Evolutionary conservation across 2,113 vertebrate genomes (phyloP).

Genomic region (Ardeotis arabs): DNA sequence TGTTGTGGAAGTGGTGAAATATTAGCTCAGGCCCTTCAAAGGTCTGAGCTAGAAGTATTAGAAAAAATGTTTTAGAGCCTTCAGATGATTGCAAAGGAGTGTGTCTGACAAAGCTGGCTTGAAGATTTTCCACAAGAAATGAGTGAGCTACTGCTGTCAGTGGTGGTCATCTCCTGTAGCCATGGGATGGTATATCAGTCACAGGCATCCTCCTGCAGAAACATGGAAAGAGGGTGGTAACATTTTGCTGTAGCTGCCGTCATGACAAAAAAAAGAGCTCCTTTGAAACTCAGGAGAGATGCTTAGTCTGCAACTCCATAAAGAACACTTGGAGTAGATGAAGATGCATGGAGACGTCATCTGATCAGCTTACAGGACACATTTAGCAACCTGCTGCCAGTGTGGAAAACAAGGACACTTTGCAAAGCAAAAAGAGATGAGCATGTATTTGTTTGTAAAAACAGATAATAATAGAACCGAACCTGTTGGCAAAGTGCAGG

Average conservation of each 20-base stretch:
- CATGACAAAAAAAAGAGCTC: not conserved
- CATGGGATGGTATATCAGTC: not conserved
- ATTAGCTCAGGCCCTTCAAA: not conserved
- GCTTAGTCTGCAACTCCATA: not conserved
- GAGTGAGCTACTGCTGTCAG: not conserved
- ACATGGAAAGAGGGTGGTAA: not conserved
- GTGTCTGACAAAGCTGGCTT: not conserved
- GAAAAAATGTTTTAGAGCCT: not conserved
- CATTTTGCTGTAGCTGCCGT: not conserved
- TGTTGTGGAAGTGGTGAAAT: not conserved
- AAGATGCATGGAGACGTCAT: not conserved
- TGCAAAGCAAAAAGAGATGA: not conserved
- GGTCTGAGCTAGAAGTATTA: not conserved
- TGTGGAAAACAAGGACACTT: not conserved
- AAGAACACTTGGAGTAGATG: not conserved
- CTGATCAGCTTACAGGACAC: not conserved
- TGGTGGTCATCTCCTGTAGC: not conserved
- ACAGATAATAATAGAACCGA: not conserved
- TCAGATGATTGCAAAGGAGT: not conserved
- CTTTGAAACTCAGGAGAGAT: not conserved
- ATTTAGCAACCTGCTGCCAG: not conserved
- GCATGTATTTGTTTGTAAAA: not conserved
- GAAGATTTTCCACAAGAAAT: not conserved
- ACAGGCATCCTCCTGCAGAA: not conserved
- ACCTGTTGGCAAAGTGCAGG: not conserved